Base-by-base conservation (phyloP, 2,797 vertebrate genomes). In the Geotria australis region DNA sequence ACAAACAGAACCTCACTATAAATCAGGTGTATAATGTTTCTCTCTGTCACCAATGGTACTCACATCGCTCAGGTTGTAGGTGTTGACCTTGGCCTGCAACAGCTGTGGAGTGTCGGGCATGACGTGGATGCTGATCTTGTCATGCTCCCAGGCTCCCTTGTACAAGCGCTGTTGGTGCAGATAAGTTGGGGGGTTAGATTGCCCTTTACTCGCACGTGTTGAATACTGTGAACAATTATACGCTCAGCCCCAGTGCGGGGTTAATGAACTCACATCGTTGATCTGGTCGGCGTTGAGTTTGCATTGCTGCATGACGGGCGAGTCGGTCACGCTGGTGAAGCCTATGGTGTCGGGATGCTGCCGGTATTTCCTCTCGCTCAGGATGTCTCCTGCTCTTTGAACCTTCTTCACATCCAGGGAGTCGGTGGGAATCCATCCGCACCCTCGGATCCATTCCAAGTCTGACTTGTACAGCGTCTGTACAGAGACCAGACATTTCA, bases 381-480 rank as follows among this genome's bases (percentile, higher is more conserved):
- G 51, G 51, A 55, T 55, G n/a, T 55, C 51, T 9, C 12, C n/a
- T 9, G 51, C 51, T 55, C 51, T 55, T 15, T 55, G 51, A 15
- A 15, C 51, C 51, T 55, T 55, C 51, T 55, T n/a, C 15, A 55
- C 15, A 8, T 55, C 51, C 51, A 55, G 51, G n/a, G 51, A 55
- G n/a, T 15, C 51, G 12, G 51, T 55, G 9, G 51, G 51, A 9
- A 55, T 15, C 51, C 51, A 55, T n/a, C 51, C 51, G 9, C 7
- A n/a, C 12, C 51, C 51, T n/a, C 51, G 51, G n/a, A 55, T n/a
- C 79, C 83, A 81, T 72, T 86, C 96, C 70, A 95, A 71, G 51
- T 55, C 51, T 9, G 51, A n/a, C 51, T 55, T 55, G 51, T 55
- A 55, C n/a, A 15, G 12, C n/a, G n/a, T n/a, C 51, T 55, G 51